phyloP scores from a whole-genome alignment of 2,797 vertebrate genomes.

The Notolabrus celidotus region DNA sequence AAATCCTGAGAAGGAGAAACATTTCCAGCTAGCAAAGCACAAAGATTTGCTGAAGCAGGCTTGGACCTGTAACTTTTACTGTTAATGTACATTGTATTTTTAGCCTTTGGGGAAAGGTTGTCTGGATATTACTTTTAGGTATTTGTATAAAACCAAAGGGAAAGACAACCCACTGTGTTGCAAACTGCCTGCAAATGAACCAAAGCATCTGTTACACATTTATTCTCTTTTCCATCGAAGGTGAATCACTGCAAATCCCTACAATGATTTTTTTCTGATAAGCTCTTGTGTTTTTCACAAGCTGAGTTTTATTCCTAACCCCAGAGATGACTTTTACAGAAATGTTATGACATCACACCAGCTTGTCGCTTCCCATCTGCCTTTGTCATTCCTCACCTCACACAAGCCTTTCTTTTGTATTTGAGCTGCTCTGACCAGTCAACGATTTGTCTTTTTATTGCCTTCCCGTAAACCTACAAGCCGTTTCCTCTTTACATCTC shows the following conservation, averaged over 20 bases:
- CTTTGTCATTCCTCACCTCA: conserved; percentile 63
- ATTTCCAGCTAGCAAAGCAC: conserved; percentile 37
- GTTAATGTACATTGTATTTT: conserved; percentile 22
- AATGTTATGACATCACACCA: conserved; percentile 58
- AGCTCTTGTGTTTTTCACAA: conserved; percentile 22
- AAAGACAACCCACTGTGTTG: conserved; percentile 43
- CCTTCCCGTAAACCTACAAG: conserved; percentile 65
- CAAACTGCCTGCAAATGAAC: conserved; percentile 60
- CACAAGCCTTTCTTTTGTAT: conserved; percentile 8
- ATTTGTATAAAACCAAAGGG: conserved; percentile 27
- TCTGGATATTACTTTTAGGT: conserved; percentile 44
- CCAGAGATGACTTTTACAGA: conserved; percentile 28
- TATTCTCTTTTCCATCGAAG: conserved; percentile 37
- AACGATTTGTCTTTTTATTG: conserved; percentile 68
- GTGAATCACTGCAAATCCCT: conserved; percentile 43
- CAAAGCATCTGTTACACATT: conserved; percentile 61
- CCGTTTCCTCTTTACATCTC: conserved; percentile 64
- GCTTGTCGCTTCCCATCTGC: conserved; percentile 59
- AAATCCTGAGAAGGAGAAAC: conserved; percentile 20
- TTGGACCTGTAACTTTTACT: conserved; percentile 1
- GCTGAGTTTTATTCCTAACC: conserved; percentile 20
- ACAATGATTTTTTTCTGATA: no score
- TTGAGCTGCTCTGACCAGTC: conserved; percentile 59
- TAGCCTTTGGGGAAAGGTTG: conserved; percentile 21
- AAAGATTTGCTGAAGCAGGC: conserved; percentile 51